Evolutionary conservation across 2,888 invertebrate species (phyloP), one percentile per base, ranked within the genome.

Genomic region (Pomacea canaliculata): DNA sequence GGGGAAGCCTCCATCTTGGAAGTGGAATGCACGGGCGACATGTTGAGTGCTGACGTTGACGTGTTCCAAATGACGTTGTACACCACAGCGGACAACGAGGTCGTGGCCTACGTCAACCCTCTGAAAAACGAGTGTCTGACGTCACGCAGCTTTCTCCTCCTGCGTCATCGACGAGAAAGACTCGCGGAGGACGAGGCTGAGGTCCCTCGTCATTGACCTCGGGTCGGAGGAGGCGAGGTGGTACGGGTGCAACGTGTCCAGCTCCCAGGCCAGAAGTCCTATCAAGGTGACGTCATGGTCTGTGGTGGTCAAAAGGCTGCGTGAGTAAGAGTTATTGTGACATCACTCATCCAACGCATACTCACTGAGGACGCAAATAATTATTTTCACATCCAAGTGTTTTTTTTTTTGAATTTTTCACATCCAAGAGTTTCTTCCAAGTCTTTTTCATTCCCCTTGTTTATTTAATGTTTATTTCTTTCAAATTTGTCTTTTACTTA

Each of bases 61-160:
- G 69, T 74, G 16, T 74, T 74, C 59, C 69, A 69, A n/a, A 74
- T 74, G 69, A 59, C n/a, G 12, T 62, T 74, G 23, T 74, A 67
- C 67, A 67, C 59, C 2, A 1, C 67, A 0, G 51, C 19, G 8
- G 59, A 66, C 37, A 27, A 18, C 59, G 59, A 59, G 23, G 46
- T 56, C 5, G 27, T 27, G 16, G 73, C 73, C n/a, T 73, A 68
- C 48, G 73, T 73, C 59, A 73, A 73, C n/a, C 73, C 73, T 3
- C 46, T 73, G 27, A 68, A 49, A 51, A 37, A 59, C 13, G 67
- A 73, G 27, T 62, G 62, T 23, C 37, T 69, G 62, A 74, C 74
- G 18, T 69, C 62, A 10, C 12, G 56, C 10, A 74, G 74, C 48
- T 74, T 74, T 74, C 62, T 74, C 74, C 18, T 74, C 74, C 5